Evolutionary conservation across 2,797 vertebrate genomes (phyloP).

Genomic region (Emys orbicularis): DNA sequence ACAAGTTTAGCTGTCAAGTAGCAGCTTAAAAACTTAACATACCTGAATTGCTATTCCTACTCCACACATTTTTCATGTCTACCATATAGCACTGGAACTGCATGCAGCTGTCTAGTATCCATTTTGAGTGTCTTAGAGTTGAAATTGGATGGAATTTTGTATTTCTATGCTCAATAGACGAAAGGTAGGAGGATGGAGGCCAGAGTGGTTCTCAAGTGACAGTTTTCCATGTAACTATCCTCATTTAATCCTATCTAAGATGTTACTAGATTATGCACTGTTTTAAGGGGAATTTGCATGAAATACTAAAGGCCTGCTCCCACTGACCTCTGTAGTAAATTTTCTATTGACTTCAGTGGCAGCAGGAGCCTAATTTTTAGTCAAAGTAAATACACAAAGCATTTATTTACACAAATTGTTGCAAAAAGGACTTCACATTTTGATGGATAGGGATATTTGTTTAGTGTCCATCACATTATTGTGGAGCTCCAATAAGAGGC

Average conservation of each 20-base stretch:
- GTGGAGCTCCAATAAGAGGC: background rate
- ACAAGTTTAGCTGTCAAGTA: background rate
- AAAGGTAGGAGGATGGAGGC: background rate
- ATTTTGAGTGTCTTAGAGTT: background rate
- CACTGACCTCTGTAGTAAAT: background rate
- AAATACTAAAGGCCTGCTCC: background rate
- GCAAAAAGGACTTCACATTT: background rate
- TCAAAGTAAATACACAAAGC: background rate
- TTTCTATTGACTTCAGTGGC: background rate
- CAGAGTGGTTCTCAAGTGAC: background rate
- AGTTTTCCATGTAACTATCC: background rate
- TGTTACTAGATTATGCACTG: background rate
- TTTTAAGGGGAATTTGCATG: background rate
- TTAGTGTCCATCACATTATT: no score
- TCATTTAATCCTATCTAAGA: background rate
- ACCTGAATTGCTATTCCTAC: background rate
- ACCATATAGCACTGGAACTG: background rate
- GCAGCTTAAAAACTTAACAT: background rate
- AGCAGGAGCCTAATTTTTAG: background rate
- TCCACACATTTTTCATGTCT: background rate
- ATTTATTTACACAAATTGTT: background rate
- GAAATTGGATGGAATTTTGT: background rate
- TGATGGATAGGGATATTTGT: background rate
- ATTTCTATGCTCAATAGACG: background rate
- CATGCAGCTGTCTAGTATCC: background rate